Conservation (phyloP, 92 coral and sea anemone species). For the Phymanthus crucifer region DNA sequence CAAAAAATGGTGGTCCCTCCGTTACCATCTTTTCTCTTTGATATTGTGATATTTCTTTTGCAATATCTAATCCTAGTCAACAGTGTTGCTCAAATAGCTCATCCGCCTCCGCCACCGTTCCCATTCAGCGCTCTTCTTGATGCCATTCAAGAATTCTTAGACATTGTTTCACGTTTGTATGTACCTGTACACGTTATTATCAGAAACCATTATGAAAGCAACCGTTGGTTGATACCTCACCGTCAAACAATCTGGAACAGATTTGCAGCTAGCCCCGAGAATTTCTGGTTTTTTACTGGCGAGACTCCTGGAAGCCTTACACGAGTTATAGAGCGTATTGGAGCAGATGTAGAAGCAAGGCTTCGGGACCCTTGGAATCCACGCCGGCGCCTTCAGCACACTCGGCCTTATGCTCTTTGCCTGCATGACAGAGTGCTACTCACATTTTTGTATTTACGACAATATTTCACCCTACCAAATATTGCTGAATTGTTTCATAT, state of each 20-base stretch:
- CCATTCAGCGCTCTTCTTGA: too few species aligned
- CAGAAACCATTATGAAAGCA: constrained; percentile 1
- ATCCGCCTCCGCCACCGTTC: too few species aligned
- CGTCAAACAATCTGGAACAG: constrained; percentile 16
- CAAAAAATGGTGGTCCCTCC: too few species aligned
- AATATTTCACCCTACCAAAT: neutral
- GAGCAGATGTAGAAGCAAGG: constrained; percentile 8
- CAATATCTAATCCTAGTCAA: too few species aligned
- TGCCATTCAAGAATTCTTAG: too few species aligned
- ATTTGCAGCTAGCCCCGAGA: neutral
- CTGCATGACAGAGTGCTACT: neutral
- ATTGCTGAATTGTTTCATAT: neutral
- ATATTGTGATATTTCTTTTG: too few species aligned
- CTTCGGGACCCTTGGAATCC: constrained; percentile 19
- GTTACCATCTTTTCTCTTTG: too few species aligned
- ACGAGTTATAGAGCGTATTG: neutral
- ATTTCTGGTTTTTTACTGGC: constrained; percentile 27
- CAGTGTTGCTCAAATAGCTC: too few species aligned
- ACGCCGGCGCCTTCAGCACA: constrained; percentile 3
- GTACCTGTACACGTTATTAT: constrained; percentile 6
- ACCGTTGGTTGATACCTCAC: neutral
- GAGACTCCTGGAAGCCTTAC: constrained; percentile 26
- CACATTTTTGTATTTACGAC: neutral
- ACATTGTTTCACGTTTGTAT: too few species aligned
- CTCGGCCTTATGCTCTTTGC: constrained; percentile 19